Evolutionary conservation across 2,113 vertebrate genomes (phyloP), one percentile per base, ranked within the genome.

Genomic region (Alethe diademata): DNA sequence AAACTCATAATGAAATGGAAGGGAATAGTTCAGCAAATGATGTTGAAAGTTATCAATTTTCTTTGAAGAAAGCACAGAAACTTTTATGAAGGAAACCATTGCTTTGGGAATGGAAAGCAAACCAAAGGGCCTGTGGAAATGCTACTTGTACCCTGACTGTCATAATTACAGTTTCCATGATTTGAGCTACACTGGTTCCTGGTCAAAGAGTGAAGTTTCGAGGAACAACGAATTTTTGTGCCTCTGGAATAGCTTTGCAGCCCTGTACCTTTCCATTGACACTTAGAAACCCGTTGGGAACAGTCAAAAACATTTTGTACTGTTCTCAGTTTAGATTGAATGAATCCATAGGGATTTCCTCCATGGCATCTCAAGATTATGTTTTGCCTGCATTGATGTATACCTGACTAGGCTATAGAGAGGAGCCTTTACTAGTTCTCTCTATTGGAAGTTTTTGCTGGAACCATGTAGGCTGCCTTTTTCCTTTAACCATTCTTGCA

Each of bases 131-230:
- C 97, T 98, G 16, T 98, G 98, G 98, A 98, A 98, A 74, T 98
- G 97, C 94, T 99, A 98, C 96, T 98, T 99, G 93, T 98, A 98
- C 78, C 98, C 98, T 2, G 98, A 98, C 96, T 98, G 98, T 96
- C 98, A 98, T 96, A 98, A 98, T 97, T 99, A 98, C 69, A 98
- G 98, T 93, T 93, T 98, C 64, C 73, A 86, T 42, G 96, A 97
- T 40, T 82, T 96, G 50, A 98, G 98, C 94, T 99, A 98, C 62
- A 98, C 92, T 6, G 98, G 97, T 43, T 98, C 97, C 65, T 99
- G 98, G 79, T 98, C 98, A 22, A 88, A 97, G 87, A 89, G 92
- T 75, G 98, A 99, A 97, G 93, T 97, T 70, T 28, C 96, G 91
- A 98, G 98, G 42, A 99, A 99, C 26, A 97, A 98, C 14, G 95